phyloP scores from a whole-genome alignment of 2,113 vertebrate species.

The Lasiurus cinereus region DNA sequence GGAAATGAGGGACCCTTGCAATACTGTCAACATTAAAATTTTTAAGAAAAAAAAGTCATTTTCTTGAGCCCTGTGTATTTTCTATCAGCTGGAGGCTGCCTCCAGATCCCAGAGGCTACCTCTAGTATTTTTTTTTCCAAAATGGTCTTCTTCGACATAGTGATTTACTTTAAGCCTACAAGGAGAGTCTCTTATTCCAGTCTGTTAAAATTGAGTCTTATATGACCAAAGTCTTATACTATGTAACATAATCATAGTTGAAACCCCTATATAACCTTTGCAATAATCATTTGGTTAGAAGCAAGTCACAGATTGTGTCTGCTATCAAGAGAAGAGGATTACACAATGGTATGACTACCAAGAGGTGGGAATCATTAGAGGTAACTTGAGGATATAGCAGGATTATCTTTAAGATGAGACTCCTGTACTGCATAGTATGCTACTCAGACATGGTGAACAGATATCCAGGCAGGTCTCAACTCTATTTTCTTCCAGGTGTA shows the following conservation, averaged over 20 bases:
- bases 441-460: neutral
- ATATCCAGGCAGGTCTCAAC: neutral
- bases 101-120: neutral
- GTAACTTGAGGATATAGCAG: neutral
- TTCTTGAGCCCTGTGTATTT: neutral
- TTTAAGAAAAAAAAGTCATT: too few relatives aligned
- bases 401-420: conserved; percentile 7
- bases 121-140: neutral
- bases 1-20: too few relatives aligned
- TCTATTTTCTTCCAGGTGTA: neutral
- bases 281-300: conserved; percentile 15
- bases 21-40: too few relatives aligned
- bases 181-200: neutral
- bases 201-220: neutral
- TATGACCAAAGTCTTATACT: neutral
- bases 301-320: neutral
- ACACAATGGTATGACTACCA: neutral
- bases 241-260: neutral
- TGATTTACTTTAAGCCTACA: neutral
- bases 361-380: neutral
- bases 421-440: neutral
- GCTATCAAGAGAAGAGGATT: neutral
- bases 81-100: neutral
- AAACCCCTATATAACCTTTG: neutral
- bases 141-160: neutral